phyloP scores from a whole-genome alignment of 2,797 vertebrate species.

The Liparis tanakae region DNA sequence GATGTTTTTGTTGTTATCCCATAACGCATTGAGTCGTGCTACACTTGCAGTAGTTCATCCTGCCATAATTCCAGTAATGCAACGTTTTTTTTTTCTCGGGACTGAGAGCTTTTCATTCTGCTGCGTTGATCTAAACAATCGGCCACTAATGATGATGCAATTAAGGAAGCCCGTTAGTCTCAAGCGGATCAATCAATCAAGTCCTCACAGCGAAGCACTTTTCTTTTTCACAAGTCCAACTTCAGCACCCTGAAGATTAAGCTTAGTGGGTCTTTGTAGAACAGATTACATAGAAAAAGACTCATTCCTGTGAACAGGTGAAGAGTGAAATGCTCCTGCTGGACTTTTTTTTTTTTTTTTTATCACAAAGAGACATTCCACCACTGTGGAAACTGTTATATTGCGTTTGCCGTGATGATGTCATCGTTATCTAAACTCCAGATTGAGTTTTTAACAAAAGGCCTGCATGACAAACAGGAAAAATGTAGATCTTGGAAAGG shows the following conservation, averaged over 20 bases:
- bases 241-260: conserved; percentile 66
- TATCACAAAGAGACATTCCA: too few species aligned
- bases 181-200: conserved; percentile 60
- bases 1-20: not conserved
- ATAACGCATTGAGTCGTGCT: not conserved
- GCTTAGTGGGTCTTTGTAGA: not conserved
- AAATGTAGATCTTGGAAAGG: not conserved
- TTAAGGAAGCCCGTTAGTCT: conserved; percentile 69
- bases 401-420: not conserved
- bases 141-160: conserved; percentile 67
- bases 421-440: conserved; percentile 6
- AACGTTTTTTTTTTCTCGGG: conserved; percentile 28
- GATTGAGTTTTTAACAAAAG: not conserved
- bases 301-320: not conserved
- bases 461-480: not conserved
- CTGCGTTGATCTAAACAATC: conserved; percentile 65
- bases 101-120: conserved; percentile 51
- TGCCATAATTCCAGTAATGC: conserved; percentile 25
- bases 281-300: not conserved
- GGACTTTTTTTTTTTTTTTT: too few species aligned
- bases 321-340: not conserved
- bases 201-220: conserved; percentile 78
- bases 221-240: conserved; percentile 66
- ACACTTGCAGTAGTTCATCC: conserved; percentile 6
- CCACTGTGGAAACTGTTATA: too few species aligned